Evolutionary conservation across 2,113 vertebrate genomes (phyloP), one percentile per base, ranked within the genome.

Genomic region (Ceyx margarethae): DNA sequence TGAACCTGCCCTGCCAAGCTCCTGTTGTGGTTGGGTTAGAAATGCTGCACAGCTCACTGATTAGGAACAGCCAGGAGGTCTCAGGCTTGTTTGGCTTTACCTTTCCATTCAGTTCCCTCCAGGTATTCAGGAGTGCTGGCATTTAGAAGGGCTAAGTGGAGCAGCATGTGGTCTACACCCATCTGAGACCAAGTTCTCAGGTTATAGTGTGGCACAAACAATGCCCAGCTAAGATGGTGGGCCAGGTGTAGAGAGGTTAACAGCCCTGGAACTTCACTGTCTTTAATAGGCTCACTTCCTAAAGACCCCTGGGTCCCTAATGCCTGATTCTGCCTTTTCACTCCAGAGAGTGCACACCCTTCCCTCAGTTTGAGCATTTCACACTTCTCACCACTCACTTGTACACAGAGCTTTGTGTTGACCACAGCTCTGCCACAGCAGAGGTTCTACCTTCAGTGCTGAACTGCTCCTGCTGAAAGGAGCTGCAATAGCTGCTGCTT

Each of bases 141-240:
- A 84, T 89, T 91, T 80, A 79, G 29, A 85, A 43, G 37, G 40
- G 66, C 73, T 89, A 89, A 95, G 72, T 17, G 25, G 26, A 85
- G 56, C 13, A 87, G 46, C 18, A 8, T 37, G 28, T 58, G 67
- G 84, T n/a, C 87, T 92, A 69, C 43, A 60, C 43, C 26, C 64
- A 85, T 43, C 78, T 68, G 66, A 85, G 79, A 85, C 54, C 43
- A 50, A 87, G 76, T 87, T 93, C 87, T 90, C 29, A 62, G 74
- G 42, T 89, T 85, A 76, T 87, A 80, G 77, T 69, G 67, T 10
- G 15, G 54, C 67, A 84, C 53, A 45, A 90, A 81, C 67, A 93
- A 84, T 61, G 77, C 40, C 79, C 71, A 89, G 40, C 75, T 85
- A 58, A 92, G 64, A 74, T 25, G n/a, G 67, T 45, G 31, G 74